Conservation (phyloP, 2,888 invertebrate species). For the Cabera pusaria region DNA sequence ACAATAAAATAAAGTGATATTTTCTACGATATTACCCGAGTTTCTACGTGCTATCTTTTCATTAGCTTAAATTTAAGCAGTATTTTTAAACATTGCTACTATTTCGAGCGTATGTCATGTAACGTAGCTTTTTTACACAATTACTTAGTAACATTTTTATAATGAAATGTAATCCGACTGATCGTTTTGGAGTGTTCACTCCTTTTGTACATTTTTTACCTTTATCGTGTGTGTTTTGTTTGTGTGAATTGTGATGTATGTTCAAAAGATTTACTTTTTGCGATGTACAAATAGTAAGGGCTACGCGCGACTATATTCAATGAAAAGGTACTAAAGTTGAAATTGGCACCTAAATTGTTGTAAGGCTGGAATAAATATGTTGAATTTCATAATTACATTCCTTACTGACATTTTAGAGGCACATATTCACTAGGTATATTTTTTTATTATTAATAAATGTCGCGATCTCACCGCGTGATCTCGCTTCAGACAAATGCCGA, state of each 20-base stretch:
- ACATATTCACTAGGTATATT: no score
- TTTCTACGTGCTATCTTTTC: slow-evolving; percentile 53
- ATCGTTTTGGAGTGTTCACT: slow-evolving; percentile 48
- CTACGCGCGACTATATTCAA: no score
- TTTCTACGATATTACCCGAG: slow-evolving; percentile 68
- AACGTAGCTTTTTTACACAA: slow-evolving; percentile 78
- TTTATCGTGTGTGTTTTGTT: slow-evolving; percentile 45
- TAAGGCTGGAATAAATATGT: no score
- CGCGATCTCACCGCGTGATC: no score
- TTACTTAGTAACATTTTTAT: slow-evolving; percentile 52
- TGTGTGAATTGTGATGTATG: slow-evolving; percentile 43
- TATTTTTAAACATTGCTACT: slow-evolving; percentile 68
- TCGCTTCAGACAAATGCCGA: no score
- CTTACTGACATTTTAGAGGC: no score
- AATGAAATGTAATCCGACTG: slow-evolving; percentile 64
- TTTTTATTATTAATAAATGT: no score
- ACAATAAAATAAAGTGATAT: slow-evolving; percentile 71
- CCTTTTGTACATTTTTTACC: slow-evolving; percentile 66
- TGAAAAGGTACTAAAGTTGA: no score
- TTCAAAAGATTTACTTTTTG: not conserved
- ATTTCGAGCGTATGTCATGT: slow-evolving; percentile 50
- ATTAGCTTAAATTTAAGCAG: slow-evolving; percentile 58
- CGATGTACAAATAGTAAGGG: slow-evolving; percentile 7
- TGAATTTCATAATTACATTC: no score
- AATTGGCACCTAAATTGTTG: no score